Evolutionary conservation across 2,113 vertebrate genomes (phyloP).

Genomic region (Benitochromis conjunctus): DNA sequence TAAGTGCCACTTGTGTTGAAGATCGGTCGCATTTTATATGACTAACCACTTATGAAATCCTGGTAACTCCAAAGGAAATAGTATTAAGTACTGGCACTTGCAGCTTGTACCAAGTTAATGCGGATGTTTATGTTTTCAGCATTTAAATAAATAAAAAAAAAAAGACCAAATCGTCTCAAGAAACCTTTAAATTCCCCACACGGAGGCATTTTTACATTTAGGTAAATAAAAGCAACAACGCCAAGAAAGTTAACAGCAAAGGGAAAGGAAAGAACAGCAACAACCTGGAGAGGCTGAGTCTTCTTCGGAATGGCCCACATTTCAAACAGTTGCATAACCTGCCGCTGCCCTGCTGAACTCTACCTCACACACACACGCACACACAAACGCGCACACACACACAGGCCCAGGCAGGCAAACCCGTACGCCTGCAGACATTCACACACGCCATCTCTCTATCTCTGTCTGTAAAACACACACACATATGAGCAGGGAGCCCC

Average conservation of each 20-base stretch:
- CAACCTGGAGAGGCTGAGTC: not conserved
- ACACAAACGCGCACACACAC: not conserved
- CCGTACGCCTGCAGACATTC: conserved; percentile 6
- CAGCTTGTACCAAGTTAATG: not conserved
- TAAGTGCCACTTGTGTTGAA: not conserved
- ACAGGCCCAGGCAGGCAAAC: conserved; percentile 19
- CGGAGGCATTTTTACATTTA: not conserved
- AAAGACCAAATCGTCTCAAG: not conserved
- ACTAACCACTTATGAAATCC: not conserved
- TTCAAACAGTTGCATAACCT: conserved; percentile 58
- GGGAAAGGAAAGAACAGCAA: not conserved
- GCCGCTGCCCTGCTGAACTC: conserved; percentile 42
- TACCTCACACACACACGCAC: not conserved
- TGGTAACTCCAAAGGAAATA: not conserved
- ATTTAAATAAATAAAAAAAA: not conserved
- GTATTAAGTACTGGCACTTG: not conserved
- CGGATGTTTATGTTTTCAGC: not conserved
- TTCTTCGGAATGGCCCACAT: conserved; percentile 11
- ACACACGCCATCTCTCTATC: conserved; percentile 1
- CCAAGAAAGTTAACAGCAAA: not conserved
- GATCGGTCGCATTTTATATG: not conserved
- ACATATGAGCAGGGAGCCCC: conserved; percentile 48
- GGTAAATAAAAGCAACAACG: not conserved
- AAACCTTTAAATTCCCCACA: not conserved
- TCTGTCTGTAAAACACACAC: conserved; percentile 6